Conservation (phyloP, 2,797 vertebrate genomes). For the Oreochromis grahami region DNA sequence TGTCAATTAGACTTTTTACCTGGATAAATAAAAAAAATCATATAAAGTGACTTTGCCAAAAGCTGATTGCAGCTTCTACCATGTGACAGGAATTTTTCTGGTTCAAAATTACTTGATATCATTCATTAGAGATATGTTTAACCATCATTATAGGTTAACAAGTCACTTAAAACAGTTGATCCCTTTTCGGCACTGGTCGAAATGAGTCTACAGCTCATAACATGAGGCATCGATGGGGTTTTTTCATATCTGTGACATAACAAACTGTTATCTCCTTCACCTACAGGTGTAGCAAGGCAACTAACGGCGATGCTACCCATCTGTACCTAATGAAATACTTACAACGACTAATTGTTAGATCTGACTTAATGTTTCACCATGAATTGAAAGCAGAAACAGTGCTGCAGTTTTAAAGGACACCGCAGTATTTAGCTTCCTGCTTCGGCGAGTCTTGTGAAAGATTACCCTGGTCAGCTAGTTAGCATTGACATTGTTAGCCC, state of each 20-base stretch:
- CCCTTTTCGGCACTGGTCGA: not conserved
- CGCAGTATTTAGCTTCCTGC: not conserved
- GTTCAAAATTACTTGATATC: not conserved
- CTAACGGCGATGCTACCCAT: not conserved
- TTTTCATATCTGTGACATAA: not conserved
- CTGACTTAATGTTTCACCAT: not conserved
- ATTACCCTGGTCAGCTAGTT: conserved; percentile 1
- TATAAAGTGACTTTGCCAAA: not conserved
- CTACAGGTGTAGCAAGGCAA: not conserved
- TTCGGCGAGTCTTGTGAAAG: not conserved
- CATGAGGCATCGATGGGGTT: not conserved
- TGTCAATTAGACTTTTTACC: not conserved
- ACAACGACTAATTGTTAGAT: not conserved
- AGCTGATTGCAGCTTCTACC: not conserved
- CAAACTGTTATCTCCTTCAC: not conserved
- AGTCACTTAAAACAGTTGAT: not conserved
- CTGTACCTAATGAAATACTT: not conserved
- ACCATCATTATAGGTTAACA: not conserved
- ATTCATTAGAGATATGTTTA: not conserved
- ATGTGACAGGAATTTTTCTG: not conserved
- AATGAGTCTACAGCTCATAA: not conserved
- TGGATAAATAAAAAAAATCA: not conserved
- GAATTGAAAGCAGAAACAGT: not conserved
- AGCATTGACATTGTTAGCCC: conserved; percentile 39
- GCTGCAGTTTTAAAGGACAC: not conserved